Evolutionary conservation across 1,140 invertebrate species (phyloP).

Genomic region (Drosophila takahashii): DNA sequence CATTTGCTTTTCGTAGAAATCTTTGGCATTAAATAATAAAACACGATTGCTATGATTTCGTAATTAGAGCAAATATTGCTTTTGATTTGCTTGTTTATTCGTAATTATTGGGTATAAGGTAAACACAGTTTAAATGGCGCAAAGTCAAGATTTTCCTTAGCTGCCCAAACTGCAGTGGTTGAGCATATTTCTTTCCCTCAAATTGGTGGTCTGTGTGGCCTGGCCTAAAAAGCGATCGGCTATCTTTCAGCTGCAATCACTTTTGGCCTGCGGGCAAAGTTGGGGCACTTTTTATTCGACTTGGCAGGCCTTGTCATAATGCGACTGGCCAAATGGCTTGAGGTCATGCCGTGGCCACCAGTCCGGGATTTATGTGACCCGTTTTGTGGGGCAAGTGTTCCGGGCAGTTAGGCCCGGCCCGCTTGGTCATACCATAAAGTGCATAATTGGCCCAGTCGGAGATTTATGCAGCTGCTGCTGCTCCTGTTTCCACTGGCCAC

Average conservation of each 20-base stretch:
- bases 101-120: background rate
- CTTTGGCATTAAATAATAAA: background rate
- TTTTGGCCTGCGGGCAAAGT: conserved; percentile 45
- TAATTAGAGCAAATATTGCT: background rate
- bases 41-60: background rate
- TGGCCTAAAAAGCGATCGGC: conserved; percentile 16
- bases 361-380: conserved; percentile 64
- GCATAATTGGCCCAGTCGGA: conserved; percentile 72
- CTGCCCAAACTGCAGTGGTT: background rate
- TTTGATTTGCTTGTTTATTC: background rate
- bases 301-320: conserved; percentile 65
- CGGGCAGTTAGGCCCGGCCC: conserved; percentile 16
- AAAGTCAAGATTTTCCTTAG: background rate
- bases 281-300: conserved; percentile 17
- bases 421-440: conserved; percentile 63
- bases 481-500: background rate
- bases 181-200: background rate
- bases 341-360: conserved; percentile 41
- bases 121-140: background rate
- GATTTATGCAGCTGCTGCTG: conserved; percentile 64
- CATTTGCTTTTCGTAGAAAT: background rate
- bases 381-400: conserved; percentile 49
- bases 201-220: conserved; percentile 27
- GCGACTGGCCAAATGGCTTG: conserved; percentile 55
- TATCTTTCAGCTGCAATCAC: conserved; percentile 24